Percentiles rank a stretch among this genome's conserved stretches.
Evolutionary conservation across 30 jellyfish, hydroid and myxozoan species (phyloP).

Genomic region (Haliclystus octoradiatus): DNA sequence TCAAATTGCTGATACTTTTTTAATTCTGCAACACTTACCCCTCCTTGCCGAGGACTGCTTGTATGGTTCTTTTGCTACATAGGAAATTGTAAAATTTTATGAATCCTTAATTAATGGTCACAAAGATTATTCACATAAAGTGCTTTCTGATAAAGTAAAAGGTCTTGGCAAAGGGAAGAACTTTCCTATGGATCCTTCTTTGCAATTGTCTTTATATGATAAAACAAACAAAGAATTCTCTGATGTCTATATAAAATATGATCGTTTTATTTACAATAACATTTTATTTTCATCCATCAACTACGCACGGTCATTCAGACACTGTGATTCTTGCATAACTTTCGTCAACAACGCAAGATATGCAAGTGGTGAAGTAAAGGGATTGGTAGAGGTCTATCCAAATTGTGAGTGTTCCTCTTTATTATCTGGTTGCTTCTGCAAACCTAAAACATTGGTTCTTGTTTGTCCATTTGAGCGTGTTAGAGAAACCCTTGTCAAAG

Average conservation of each 20-base stretch:
- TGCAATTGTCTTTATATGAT: too few species aligned
- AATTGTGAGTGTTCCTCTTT: background rate
- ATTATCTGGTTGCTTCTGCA: background rate
- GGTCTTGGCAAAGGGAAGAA: background rate
- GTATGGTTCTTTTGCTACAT: background rate
- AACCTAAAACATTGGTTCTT: background rate
- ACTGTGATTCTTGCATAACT: background rate
- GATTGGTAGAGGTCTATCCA: background rate
- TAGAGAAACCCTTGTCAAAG: too few species aligned
- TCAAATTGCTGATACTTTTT: background rate
- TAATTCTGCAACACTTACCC: background rate
- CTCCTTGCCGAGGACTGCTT: background rate
- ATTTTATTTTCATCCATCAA: background rate
- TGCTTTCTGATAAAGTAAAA: background rate
- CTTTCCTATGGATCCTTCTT: background rate
- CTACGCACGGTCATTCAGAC: background rate
- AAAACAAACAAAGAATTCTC: background rate
- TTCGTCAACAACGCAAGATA: background rate
- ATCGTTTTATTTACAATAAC: background rate
- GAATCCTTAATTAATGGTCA: background rate
- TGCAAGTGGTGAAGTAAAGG: background rate
- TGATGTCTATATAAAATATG: background rate
- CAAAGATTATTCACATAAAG: background rate
- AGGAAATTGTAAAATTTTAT: background rate
- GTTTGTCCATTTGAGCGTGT: too few species aligned